Evolutionary conservation across 2,113 vertebrate genomes (phyloP).

Genomic region (Pseudorasbora parva): DNA sequence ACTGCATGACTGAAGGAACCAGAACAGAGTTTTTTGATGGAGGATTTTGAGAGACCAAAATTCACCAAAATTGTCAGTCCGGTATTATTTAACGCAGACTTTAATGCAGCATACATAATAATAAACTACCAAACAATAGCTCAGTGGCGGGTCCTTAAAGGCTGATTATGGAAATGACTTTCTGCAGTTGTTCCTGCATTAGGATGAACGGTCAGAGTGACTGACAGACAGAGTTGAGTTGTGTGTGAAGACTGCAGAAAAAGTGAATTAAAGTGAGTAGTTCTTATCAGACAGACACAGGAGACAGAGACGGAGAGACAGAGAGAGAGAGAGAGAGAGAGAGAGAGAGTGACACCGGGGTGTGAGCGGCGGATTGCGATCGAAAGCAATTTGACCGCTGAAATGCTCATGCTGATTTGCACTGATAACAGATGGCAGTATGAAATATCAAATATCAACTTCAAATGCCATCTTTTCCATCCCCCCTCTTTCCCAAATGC

Average conservation of each 20-base stretch:
- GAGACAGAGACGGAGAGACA: slow-evolving; percentile 45
- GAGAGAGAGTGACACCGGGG: slow-evolving; percentile 20
- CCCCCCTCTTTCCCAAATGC: neutral
- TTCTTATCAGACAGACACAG: slow-evolving; percentile 61
- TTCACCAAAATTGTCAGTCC: too few species aligned
- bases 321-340: slow-evolving; percentile 53
- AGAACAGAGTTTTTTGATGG: neutral
- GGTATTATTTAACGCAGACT: neutral
- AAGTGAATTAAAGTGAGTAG: slow-evolving; percentile 60
- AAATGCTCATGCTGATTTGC: slow-evolving; percentile 55
- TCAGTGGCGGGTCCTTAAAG: neutral
- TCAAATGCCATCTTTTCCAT: slow-evolving; percentile 22
- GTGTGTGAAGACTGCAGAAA: slow-evolving; percentile 53
- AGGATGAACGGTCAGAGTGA: neutral
- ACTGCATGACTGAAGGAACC: neutral
- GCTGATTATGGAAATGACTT: neutral
- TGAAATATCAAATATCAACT: slow-evolving; percentile 58
- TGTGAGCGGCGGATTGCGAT: slow-evolving; percentile 55
- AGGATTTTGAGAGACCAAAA: neutral
- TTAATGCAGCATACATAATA: neutral
- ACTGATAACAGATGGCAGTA: slow-evolving; percentile 53
- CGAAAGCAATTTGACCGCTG: slow-evolving; percentile 57
- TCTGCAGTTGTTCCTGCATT: neutral
- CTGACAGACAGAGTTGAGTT: slow-evolving; percentile 38
- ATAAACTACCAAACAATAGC: neutral